Evolutionary conservation across 2,888 invertebrate genomes (phyloP), one percentile per base, ranked within the genome.

Genomic region (Rugalucina vietnamica): DNA sequence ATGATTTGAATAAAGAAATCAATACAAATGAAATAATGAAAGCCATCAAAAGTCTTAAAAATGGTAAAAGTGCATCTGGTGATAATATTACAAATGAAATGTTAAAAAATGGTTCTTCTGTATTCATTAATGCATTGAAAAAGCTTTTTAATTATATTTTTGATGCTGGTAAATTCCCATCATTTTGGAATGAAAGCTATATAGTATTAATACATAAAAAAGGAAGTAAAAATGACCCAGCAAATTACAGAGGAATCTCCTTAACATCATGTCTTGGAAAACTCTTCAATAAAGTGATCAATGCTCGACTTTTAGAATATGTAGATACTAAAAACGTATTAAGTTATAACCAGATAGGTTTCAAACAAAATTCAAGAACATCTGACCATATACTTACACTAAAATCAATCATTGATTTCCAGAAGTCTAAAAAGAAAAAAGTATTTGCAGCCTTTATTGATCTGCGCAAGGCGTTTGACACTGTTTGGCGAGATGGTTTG

Each of bases 401-500:
- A 27, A 78, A 78, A 50, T 74, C 74, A 39, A 75, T 79, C 24
- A 82, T 79, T 49, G 76, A 75, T 8, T 60, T 73, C 27, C 70
- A 82, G 8, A 79, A 78, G 54, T 69, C 27, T 27, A 50, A 65
- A 39, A 50, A 39, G 0, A 36, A 70, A 74, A 78, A 82, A 50
- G 71, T 78, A 37, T 82, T 70, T 78, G 77, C 78, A 32, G 69
- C 78, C 24, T 77, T 65, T 65, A 79, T 83, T 54, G 80, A 80
- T 65, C 39, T 84, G 24, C 37, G 65, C 10, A 83, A 79, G 54
- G 84, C 84, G 24, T 84, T 80, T 77, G 84, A 84, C 37, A 80
- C 80, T 32, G 60, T 84, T 36, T 84, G 80, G 80, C 57, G 80
- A 70, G 24, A 8, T 8, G 79, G 80, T 0, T 34, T 82, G 37